Conservation (phyloP, 2,888 invertebrate genomes). For the Nomada ferruginata region DNA sequence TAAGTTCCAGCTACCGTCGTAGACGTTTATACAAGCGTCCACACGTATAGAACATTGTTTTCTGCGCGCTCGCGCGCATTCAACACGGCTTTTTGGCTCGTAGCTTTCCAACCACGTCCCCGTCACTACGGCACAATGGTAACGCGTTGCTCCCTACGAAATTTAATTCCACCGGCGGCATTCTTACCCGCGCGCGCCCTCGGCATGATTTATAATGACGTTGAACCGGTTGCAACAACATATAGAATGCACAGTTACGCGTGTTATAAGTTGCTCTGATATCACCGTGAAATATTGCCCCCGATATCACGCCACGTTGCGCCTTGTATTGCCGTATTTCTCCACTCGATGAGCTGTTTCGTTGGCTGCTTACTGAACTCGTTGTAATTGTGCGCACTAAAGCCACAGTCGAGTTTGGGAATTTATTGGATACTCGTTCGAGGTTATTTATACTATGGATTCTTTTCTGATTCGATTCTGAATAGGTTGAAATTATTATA, state of each 20-base stretch:
- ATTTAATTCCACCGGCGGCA: slow-evolving; percentile 63
- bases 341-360: slow-evolving; percentile 23
- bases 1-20: slow-evolving; percentile 37
- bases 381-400: slow-evolving; percentile 2
- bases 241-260: slow-evolving; percentile 45
- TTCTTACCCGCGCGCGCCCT: slow-evolving; percentile 53
- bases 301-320: not conserved
- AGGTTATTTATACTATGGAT: not conserved
- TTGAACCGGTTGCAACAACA: slow-evolving; percentile 58
- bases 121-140: slow-evolving; percentile 29
- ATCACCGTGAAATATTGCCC: slow-evolving; percentile 43
- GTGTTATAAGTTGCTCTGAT: slow-evolving; percentile 52
- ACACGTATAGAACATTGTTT: slow-evolving; percentile 55
- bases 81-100: slow-evolving; percentile 6
- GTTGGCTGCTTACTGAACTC: not conserved
- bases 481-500: not conserved
- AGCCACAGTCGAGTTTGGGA: not conserved
- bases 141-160: slow-evolving; percentile 56
- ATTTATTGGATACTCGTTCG: not conserved
- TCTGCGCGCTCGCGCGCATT: slow-evolving; percentile 23
- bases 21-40: slow-evolving; percentile 45
- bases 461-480: not conserved
- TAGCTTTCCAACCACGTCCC: slow-evolving; percentile 28
- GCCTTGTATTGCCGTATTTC: not conserved
- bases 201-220: slow-evolving; percentile 70